These are phyloP conservation scores for Gopherus flavomarginatus DNA, from an alignment of 2,113 vertebrate species.

Conservation along the genomic window DNA sequence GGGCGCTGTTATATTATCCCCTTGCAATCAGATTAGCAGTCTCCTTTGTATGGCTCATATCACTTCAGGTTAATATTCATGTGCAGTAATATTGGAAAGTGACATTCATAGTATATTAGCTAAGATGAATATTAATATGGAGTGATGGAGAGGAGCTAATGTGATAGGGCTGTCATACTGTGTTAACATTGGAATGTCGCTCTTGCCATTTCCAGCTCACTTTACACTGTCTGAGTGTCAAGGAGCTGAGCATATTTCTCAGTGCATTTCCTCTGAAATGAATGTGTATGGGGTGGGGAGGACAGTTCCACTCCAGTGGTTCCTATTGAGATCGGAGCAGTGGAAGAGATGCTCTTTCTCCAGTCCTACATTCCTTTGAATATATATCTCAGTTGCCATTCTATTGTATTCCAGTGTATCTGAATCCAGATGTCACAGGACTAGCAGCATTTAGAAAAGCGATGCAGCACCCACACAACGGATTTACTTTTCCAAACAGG, in stretches of 20 bases:
- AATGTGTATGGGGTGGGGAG: not conserved
- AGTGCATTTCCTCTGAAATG: not conserved
- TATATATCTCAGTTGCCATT: not conserved
- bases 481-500: not conserved
- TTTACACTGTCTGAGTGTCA: not conserved
- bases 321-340: not conserved
- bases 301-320: fast-evolving
- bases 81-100: conserved; percentile 50
- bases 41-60: conserved; percentile 40
- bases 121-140: conserved; percentile 46
- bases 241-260: not conserved
- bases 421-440: not conserved
- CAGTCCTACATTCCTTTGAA: not conserved
- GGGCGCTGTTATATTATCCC: conserved; percentile 1
- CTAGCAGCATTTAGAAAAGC: not conserved
- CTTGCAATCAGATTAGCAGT: conserved; percentile 28
- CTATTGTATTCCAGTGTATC: fast-evolving
- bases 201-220: conserved; percentile 10
- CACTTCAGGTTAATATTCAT: conserved; percentile 64
- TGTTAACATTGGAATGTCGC: conserved; percentile 3
- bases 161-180: not conserved
- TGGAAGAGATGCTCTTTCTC: not conserved
- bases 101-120: conserved; percentile 57
- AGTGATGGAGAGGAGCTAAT: conserved; percentile 27
- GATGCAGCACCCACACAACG: not conserved